These are phyloP conservation scores for Bucco capensis DNA, from an alignment of 2,113 vertebrate genomes.

Conservation along the genomic window DNA sequence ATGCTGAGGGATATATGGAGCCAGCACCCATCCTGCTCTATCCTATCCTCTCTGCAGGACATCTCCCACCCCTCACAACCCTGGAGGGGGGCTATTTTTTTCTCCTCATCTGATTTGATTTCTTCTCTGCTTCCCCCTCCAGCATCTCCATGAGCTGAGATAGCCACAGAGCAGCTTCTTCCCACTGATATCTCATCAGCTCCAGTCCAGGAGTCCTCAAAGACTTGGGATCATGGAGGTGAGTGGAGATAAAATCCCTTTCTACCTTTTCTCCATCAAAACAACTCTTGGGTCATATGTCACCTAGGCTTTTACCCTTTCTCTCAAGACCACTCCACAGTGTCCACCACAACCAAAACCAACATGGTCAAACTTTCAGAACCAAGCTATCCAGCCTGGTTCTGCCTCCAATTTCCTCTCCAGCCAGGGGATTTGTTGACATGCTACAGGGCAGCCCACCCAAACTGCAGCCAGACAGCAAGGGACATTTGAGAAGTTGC, in stretches of 20 bases:
- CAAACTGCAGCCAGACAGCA: slow-evolving; percentile 56
- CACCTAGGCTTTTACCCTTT: not conserved
- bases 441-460: slow-evolving; percentile 52
- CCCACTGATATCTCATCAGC: not conserved
- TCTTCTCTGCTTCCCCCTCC: not conserved
- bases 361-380: not conserved
- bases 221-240: too few relatives aligned
- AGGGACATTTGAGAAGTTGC: slow-evolving; percentile 59
- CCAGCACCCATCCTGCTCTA: rapidly evolving
- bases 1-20: too few relatives aligned
- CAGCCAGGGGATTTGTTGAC: slow-evolving; percentile 52
- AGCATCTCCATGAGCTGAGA: not conserved
- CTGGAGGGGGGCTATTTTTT: too few relatives aligned
- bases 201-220: not conserved
- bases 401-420: slow-evolving; percentile 33
- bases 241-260: not conserved
- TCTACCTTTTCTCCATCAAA: not conserved
- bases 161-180: not conserved
- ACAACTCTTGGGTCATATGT: not conserved
- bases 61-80: rapidly evolving
- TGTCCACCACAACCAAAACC: not conserved
- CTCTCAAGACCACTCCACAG: rapidly evolving
- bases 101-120: not conserved
- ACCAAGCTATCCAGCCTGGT: not conserved
- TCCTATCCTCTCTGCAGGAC: not conserved